Percentiles rank a stretch among this genome's conserved stretches.
These are phyloP conservation scores for Sceloporus tristichus DNA, from an alignment of 2,113 vertebrate genomes.

Conservation along the genomic window DNA sequence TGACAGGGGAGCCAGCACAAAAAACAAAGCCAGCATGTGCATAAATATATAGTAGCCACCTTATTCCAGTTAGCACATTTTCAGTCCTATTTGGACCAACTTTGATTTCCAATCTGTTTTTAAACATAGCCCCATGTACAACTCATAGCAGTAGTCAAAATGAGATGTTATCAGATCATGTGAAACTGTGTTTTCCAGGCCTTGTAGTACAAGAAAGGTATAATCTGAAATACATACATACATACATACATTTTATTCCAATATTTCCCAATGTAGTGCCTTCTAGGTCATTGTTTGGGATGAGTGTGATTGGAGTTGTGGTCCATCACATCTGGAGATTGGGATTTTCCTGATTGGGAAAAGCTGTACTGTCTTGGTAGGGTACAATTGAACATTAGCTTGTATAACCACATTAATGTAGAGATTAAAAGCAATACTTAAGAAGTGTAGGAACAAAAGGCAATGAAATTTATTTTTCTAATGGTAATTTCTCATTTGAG, in stretches of 20 bases:
- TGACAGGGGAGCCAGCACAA: too few relatives aligned
- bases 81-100: too few relatives aligned
- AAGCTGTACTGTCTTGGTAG: neutral
- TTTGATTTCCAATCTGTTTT: too few relatives aligned
- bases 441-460: neutral
- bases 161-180: neutral
- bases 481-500: conserved; percentile 29
- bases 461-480: conserved; percentile 23
- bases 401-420: neutral
- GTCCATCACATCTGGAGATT: neutral
- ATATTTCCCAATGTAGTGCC: neutral
- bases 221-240: neutral
- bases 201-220: too few relatives aligned
- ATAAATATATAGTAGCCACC: too few relatives aligned
- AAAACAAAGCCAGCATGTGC: too few relatives aligned
- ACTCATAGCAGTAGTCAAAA: neutral
- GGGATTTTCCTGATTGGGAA: neutral
- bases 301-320: neutral
- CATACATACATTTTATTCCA: neutral
- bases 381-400: neutral
- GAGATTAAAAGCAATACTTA: conserved; percentile 4
- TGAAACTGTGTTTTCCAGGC: too few relatives aligned
- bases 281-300: neutral
- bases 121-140: neutral
- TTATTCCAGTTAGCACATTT: too few relatives aligned